phyloP scores from a whole-genome alignment of 2,113 vertebrate genomes.

The Anolis carolinensis region DNA sequence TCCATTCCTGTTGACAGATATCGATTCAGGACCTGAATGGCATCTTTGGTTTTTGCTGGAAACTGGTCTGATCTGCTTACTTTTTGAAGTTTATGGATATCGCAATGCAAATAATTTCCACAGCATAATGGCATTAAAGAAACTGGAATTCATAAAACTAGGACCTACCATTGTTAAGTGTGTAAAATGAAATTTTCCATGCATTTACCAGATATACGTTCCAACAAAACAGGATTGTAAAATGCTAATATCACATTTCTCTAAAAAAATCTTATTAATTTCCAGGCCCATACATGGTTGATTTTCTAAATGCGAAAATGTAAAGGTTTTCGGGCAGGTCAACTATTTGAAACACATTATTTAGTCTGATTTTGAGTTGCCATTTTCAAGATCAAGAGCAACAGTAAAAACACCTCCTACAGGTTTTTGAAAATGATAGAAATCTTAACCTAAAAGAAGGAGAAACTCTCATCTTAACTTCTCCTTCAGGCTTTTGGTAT shows the following conservation, averaged over 20 bases:
- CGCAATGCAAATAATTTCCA: conserved; percentile 8
- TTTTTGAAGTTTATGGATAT: neutral
- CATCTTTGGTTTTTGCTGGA: too few relatives aligned
- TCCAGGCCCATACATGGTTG: conserved; percentile 31
- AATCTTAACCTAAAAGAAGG: conserved; percentile 16
- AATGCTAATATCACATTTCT: neutral
- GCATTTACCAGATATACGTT: conserved; percentile 26
- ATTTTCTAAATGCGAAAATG: conserved; percentile 38
- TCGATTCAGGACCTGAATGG: too few relatives aligned
- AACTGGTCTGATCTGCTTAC: conserved; percentile 18
- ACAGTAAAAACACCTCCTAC: conserved; percentile 10
- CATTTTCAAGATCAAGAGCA: neutral
- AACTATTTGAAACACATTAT: conserved; percentile 3
- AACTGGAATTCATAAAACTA: neutral
- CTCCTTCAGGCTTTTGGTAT: neutral
- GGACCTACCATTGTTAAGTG: neutral
- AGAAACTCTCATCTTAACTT: conserved; percentile 4
- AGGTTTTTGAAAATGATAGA: conserved; percentile 1
- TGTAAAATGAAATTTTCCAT: conserved; percentile 27
- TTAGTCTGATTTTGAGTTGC: conserved; percentile 28
- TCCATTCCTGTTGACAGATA: too few relatives aligned
- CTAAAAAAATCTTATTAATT: conserved; percentile 11
- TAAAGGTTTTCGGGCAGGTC: neutral
- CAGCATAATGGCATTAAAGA: neutral
- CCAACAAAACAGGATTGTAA: conserved; percentile 24